A percentile compares a stretch with the other conserved stretches of the same genome.
Conservation (phyloP, 2,797 vertebrate genomes). For the Sebastolobus alascanus region DNA sequence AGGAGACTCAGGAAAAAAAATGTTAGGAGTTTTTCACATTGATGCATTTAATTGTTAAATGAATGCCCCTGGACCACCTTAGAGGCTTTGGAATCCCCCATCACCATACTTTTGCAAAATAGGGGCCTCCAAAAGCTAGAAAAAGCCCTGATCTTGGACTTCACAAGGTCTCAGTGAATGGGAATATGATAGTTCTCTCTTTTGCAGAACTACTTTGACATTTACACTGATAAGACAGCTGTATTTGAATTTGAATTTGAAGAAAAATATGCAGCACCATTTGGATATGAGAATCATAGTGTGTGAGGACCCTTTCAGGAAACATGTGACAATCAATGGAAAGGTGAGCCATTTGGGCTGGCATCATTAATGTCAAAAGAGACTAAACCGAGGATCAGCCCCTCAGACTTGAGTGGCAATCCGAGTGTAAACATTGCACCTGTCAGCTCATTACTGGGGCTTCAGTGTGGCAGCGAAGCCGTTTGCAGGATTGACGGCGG, state of each 20-base stretch:
- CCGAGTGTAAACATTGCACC: conserved; percentile 78
- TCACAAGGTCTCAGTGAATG: conserved; percentile 1
- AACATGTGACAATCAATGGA: conserved; percentile 50
- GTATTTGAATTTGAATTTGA: background rate
- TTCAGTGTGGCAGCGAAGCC: conserved; percentile 71
- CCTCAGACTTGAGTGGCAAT: conserved; percentile 78
- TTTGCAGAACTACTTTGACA: background rate
- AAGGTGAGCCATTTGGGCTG: conserved; percentile 56
- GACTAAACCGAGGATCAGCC: conserved; percentile 58
- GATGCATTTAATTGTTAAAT: too few species aligned
- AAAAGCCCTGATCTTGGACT: background rate
- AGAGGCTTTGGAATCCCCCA: too few species aligned
- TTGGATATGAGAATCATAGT: conserved; percentile 1
- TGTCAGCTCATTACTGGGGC: conserved; percentile 84
- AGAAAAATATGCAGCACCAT: background rate
- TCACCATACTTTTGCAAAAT: background rate
- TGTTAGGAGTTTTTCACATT: background rate
- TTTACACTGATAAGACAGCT: conserved; percentile 18
- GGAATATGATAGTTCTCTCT: background rate
- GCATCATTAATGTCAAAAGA: conserved; percentile 74
- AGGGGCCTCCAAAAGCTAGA: background rate
- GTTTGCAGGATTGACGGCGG: conserved; percentile 71
- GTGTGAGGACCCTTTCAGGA: conserved; percentile 35
- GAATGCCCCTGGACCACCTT: too few species aligned
- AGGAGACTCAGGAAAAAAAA: background rate